Percentiles rank a stretch among this genome's conserved stretches.
These are phyloP conservation scores for Philopedon plagiatum DNA, from an alignment of 2,888 invertebrate species.

Conservation along the genomic window DNA sequence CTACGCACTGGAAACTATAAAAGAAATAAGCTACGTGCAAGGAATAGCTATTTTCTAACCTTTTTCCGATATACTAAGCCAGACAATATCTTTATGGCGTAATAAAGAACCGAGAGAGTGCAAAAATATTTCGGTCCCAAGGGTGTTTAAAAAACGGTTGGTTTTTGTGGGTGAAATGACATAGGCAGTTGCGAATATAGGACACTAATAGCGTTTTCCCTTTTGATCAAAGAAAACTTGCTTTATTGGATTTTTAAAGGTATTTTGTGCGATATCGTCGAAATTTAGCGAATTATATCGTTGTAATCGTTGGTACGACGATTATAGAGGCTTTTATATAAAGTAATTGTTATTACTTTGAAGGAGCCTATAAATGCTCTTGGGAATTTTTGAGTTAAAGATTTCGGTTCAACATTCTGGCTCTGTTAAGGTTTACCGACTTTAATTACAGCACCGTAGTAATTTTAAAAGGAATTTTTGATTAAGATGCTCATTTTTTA, in stretches of 20 bases:
- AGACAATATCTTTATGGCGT: slow-evolving; percentile 50
- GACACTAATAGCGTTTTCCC: slow-evolving; percentile 23
- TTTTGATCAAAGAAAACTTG: slow-evolving; percentile 11
- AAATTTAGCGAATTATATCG: neutral
- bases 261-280: neutral
- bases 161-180: slow-evolving; percentile 29
- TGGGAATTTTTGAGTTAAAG: too few relatives aligned
- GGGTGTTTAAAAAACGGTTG: slow-evolving; percentile 43
- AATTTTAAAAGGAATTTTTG: too few relatives aligned
- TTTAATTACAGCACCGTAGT: too few relatives aligned
- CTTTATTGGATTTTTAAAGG: slow-evolving; percentile 9
- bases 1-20: slow-evolving; percentile 49
- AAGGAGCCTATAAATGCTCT: too few relatives aligned
- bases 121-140: slow-evolving; percentile 40
- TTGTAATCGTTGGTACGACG: neutral
- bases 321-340: neutral
- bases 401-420: too few relatives aligned
- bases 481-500: too few relatives aligned
- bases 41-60: slow-evolving; percentile 40
- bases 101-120: slow-evolving; percentile 41
- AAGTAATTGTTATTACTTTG: neutral
- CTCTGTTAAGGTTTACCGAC: too few relatives aligned
- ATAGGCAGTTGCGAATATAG: slow-evolving; percentile 28
- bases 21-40: slow-evolving; percentile 47
- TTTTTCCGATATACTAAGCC: slow-evolving; percentile 47